Evolutionary conservation across 1,140 invertebrate species (phyloP), one percentile per base, ranked within the genome.

Genomic region (Zaprionus davidi): DNA sequence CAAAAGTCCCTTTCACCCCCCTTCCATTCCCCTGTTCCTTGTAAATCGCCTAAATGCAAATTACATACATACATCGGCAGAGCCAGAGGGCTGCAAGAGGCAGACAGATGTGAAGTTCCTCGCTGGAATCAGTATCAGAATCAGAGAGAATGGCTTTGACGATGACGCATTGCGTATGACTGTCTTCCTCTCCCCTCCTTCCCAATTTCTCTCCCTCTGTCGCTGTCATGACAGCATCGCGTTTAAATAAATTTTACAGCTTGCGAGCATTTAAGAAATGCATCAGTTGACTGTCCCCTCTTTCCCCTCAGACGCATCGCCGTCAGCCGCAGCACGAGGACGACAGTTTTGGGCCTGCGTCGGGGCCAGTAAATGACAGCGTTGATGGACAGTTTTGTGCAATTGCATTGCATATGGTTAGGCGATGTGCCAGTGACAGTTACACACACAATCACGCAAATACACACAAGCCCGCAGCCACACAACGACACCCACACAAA

Each of bases 361-460:
- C 20, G 17, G 65, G 72, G 83, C 83, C 82, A 86, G 83, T 81
- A 87, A 87, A 87, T 87, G 83, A 87, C 83, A 87, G 84, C 81
- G 83, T 81, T 87, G 83, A 87, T 88, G 83, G 83, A 87, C 83
- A 87, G 83, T 88, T 87, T 77, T 83, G 80, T 88, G 84, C 83
- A 88, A 88, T 87, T 88, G 84, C 81, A 85, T 78, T 84, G 81
- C 83, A 87, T 87, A 87, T 88, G 83, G 80, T 88, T 88, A 83
- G 84, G 78, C 84, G 73, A 76, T 75, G 77, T 83, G 83, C 65
- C 80, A 86, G 66, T 87, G 82, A 79, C 82, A 86, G 82, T 53
- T 58, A 65, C 51, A 38, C 63, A 53, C 31, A 38, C 31, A 38
- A 20, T 34, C 38, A 46, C n/a, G 2, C 15, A 11, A 41, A 38